Evolutionary conservation across 2,888 invertebrate genomes (phyloP).

Genomic region (Adineta ricciae): DNA sequence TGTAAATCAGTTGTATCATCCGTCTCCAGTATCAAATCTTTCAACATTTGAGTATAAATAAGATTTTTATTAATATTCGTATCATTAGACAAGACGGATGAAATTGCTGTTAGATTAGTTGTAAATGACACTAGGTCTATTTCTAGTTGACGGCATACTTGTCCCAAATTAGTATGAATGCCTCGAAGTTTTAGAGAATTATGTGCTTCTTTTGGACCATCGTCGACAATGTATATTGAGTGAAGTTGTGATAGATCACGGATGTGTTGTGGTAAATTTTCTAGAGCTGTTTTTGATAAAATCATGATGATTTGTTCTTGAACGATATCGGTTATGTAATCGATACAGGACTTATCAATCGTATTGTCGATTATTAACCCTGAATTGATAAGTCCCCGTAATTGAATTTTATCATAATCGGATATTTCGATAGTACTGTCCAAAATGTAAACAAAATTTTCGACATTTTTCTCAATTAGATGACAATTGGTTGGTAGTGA

Average conservation of each 20-base stretch:
- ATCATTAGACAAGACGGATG: not conserved
- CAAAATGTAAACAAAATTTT: not conserved
- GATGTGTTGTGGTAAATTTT: not conserved
- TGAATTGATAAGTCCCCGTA: not conserved
- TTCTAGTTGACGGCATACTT: not conserved
- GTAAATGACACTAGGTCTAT: not conserved
- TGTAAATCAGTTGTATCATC: not conserved
- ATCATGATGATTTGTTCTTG: not conserved
- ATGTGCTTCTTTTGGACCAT: not conserved
- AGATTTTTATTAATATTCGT: not conserved
- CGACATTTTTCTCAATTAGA: not conserved
- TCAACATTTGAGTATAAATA: not conserved
- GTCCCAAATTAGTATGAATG: not conserved
- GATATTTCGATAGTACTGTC: not conserved
- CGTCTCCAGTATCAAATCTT: not conserved
- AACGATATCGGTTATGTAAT: not conserved
- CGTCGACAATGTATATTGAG: not conserved
- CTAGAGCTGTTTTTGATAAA: not conserved
- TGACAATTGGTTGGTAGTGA: not conserved
- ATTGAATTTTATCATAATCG: not conserved
- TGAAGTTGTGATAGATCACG: not conserved
- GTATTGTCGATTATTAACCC: not conserved
- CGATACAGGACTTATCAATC: not conserved
- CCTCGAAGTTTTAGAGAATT: not conserved
- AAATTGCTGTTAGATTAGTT: not conserved